phyloP scores from a whole-genome alignment of 2,113 vertebrate genomes.

The Sebastes schlegelii region DNA sequence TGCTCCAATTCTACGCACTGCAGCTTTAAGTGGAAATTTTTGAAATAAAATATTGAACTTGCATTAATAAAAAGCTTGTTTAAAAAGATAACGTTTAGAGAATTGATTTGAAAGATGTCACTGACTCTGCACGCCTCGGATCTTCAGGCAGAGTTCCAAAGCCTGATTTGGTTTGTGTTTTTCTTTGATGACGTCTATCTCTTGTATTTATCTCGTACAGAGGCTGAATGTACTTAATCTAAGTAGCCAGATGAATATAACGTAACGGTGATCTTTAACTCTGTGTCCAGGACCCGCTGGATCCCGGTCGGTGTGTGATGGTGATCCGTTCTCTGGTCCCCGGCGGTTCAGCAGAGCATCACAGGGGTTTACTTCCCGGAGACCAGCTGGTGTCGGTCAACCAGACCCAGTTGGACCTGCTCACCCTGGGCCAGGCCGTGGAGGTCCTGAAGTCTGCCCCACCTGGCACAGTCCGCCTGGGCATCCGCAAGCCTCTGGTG shows the following conservation, averaged over 20 bases:
- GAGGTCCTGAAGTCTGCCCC: conserved; percentile 91
- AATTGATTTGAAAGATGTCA: not conserved
- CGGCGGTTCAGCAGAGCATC: conserved; percentile 87
- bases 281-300: conserved; percentile 89
- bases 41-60: no score
- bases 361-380: conserved; percentile 87
- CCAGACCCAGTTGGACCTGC: conserved; percentile 82
- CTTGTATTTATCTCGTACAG: not conserved
- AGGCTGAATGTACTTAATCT: not conserved
- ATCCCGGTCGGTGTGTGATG: conserved; percentile 90
- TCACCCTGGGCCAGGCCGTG: conserved; percentile 88
- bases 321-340: conserved; percentile 94
- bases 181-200: not conserved
- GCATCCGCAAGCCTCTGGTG: conserved; percentile 92
- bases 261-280: not conserved
- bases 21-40: no score
- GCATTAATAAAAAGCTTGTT: no score
- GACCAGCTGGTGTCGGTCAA: conserved; percentile 96
- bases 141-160: not conserved
- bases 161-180: not conserved
- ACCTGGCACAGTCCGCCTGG: conserved; percentile 87
- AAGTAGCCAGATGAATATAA: not conserved
- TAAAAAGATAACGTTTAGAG: not conserved
- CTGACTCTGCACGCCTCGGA: not conserved
- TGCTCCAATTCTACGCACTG: no score